phyloP scores from a whole-genome alignment of 2,113 vertebrate species.

The Anser cygnoides region DNA sequence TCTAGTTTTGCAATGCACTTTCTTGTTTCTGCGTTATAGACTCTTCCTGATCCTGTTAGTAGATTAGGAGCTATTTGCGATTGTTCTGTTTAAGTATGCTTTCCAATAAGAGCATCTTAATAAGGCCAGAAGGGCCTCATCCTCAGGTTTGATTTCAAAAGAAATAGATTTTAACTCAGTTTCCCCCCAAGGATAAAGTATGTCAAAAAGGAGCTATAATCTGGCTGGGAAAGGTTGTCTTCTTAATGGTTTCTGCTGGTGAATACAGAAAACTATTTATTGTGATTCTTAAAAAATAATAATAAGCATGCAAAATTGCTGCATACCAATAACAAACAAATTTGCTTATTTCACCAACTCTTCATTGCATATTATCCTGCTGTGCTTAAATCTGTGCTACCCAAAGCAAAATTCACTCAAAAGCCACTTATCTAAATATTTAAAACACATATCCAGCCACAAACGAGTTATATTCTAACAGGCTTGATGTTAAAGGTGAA shows the following conservation, averaged over 20 bases:
- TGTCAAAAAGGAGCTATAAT: background rate
- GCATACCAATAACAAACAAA: background rate
- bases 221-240: background rate
- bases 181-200: background rate
- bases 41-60: constrained; percentile 84
- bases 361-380: background rate
- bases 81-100: background rate
- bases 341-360: background rate
- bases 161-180: background rate
- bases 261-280: background rate
- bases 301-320: background rate
- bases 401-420: background rate
- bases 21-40: constrained; percentile 84
- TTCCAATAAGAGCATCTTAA: background rate
- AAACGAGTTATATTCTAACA: background rate
- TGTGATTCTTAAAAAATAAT: background rate
- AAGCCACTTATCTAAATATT: background rate
- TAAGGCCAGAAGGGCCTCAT: background rate
- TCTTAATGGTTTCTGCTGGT: background rate
- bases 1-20: constrained; percentile 85
- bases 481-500: background rate
- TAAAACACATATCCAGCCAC: background rate
- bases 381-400: background rate
- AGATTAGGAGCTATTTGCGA: background rate
- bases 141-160: background rate